Base-by-base conservation (phyloP, 2,888 invertebrate genomes). In the Limenitis camilla region DNA sequence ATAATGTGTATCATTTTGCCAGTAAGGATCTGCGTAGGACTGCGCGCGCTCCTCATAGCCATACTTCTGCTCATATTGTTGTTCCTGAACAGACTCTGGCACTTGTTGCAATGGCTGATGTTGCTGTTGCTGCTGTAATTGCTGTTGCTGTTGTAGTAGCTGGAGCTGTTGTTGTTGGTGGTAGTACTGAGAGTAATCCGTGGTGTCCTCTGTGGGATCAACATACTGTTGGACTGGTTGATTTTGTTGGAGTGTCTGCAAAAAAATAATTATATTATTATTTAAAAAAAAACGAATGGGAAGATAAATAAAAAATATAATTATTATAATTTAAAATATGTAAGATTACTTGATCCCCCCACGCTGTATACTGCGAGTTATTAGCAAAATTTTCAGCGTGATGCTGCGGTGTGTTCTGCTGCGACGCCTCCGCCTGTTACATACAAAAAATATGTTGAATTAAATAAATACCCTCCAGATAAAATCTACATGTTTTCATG, bases 11-110 rank as follows among this genome's bases (percentile, higher is more conserved):
- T 75, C 76, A 5, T 46, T 56, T 44, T 67, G 73, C 81, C 81
- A 81, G 69, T 78, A 76, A 41, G 68, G 65, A 52, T 76, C 76
- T 4, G 64, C 67, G 66, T 73, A 70, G 45, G 65, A 49, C 50
- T 66, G 69, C 59, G 64, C 59, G 53, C 61, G 66, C 19, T 65
- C 62, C 38, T 72, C 71, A 43, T 69, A 69, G 27, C 47, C 44
- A 39, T 53, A 55, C 47, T 51, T 47, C 40, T 50, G 59, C 19
- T 30, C 53, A 10, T 44, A 56, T 38, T 48, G 38, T 40, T 60
- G 61, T 1, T 53, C 44, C 4, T 6, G 38, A 9, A 27, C 19
- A 7, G 35, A 27, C 10, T 31, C 32, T 5, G 46, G 46, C 9
- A 40, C 56, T 45, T 40, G 32, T 28, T 43, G 44, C 10, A 27